phyloP scores from a whole-genome alignment of 2,797 vertebrate species.

The Erethizon dorsatum region DNA sequence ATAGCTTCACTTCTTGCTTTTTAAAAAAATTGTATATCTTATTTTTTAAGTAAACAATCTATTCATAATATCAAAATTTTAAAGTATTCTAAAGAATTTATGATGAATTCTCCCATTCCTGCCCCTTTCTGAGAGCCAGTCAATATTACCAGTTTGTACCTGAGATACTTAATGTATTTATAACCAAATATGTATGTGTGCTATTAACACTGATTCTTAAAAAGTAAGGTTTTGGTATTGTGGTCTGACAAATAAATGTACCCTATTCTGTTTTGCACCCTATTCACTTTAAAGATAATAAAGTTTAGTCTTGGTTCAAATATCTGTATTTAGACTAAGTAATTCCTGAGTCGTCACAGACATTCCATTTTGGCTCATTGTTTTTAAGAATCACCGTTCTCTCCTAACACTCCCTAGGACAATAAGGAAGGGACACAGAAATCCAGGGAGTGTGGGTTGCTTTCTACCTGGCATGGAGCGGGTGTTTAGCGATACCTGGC shows the following conservation, averaged over 20 bases:
- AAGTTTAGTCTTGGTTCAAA: neutral
- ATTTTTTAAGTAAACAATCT: slow-evolving; percentile 42
- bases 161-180: neutral
- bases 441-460: accelerated
- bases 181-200: neutral
- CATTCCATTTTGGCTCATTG: too few relatives aligned
- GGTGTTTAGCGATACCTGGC: too few relatives aligned
- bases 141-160: neutral
- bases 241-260: neutral
- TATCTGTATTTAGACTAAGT: neutral
- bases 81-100: slow-evolving; percentile 22
- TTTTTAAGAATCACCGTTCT: neutral
- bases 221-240: neutral
- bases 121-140: neutral
- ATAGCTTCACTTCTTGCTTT: neutral
- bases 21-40: neutral
- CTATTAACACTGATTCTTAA: neutral
- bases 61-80: neutral
- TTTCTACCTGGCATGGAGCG: neutral
- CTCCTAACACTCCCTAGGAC: neutral
- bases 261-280: neutral
- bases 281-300: neutral
- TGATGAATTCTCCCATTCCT: neutral
- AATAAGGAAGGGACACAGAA: neutral
- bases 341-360: neutral